phyloP scores from a whole-genome alignment of 30 jellyfish, hydroid and myxozoan species.

The Sanderia malayensis region DNA sequence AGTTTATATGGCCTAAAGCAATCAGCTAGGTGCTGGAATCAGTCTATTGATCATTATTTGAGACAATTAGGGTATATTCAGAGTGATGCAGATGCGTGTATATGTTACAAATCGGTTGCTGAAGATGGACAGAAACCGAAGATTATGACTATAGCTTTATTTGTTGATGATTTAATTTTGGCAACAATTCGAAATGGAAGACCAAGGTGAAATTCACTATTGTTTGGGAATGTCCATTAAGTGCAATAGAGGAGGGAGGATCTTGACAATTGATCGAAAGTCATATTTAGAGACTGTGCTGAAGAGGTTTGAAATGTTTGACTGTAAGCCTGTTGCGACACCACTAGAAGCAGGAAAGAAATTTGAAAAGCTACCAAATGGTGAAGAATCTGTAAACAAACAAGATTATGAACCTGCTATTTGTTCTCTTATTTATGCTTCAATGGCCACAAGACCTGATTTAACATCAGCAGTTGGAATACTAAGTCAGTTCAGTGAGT shows the following conservation, averaged over 20 bases:
- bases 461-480: background rate
- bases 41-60: background rate
- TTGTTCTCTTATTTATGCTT: background rate
- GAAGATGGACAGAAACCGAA: background rate
- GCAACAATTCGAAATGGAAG: conserved; percentile 16
- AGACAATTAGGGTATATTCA: background rate
- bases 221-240: conserved; percentile 31
- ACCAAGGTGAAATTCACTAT: conserved; percentile 27
- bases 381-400: background rate
- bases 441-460: background rate
- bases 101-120: background rate
- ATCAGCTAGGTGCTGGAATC: background rate
- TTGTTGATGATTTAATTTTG: background rate
- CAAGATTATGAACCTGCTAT: background rate
- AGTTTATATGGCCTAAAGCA: background rate
- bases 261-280: background rate
- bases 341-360: background rate
- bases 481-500: background rate
- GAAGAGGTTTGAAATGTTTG: background rate
- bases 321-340: background rate
- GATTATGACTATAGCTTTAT: background rate
- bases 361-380: background rate
- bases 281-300: background rate
- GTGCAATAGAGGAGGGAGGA: background rate
- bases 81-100: background rate